These are phyloP conservation scores for Chelonia mydas DNA, from an alignment of 2,797 vertebrate species.

Conservation along the genomic window DNA sequence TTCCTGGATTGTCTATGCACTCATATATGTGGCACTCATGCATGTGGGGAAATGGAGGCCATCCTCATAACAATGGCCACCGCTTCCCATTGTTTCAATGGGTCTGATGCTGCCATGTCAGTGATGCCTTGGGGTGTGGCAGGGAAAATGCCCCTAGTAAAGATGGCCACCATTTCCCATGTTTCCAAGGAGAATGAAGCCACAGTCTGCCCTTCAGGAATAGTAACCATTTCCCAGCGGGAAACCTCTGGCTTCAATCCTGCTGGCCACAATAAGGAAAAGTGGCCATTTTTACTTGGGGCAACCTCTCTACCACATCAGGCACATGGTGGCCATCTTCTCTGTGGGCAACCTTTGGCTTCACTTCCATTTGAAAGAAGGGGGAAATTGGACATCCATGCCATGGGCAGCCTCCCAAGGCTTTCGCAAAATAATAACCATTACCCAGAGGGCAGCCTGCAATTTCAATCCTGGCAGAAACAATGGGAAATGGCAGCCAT, in stretches of 20 bases:
- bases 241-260: not conserved
- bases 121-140: not conserved
- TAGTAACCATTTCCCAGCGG: not conserved
- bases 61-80: not conserved
- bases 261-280: not conserved
- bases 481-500: not conserved
- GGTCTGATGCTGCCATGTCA: not conserved
- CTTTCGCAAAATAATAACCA: not conserved
- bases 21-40: accelerated
- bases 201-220: not conserved
- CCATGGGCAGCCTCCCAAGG: not conserved
- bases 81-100: not conserved
- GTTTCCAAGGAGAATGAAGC: not conserved
- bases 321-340: not conserved
- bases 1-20: no score
- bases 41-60: not conserved
- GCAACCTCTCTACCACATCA: no score
- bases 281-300: not conserved
- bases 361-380: not conserved
- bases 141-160: not conserved
- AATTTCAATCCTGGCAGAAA: not conserved
- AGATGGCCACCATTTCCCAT: not conserved
- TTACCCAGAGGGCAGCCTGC: not conserved
- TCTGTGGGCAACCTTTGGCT: not conserved
- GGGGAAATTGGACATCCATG: not conserved